Base-by-base conservation (phyloP, 1,140 invertebrate genomes). In the Microvelia longipes region DNA sequence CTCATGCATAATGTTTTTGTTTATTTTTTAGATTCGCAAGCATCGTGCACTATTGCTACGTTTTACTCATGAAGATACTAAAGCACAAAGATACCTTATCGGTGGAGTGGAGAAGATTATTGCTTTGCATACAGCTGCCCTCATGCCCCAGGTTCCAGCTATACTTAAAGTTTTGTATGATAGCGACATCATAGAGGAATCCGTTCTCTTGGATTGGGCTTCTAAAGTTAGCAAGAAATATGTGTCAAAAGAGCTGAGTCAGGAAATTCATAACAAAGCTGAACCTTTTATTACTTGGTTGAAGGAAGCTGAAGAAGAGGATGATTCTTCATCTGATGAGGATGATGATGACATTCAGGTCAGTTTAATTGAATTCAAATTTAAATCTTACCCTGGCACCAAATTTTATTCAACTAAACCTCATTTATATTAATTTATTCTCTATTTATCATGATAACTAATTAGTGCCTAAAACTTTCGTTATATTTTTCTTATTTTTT, bases 251-350 rank as follows among this genome's bases (percentile, higher is more conserved):
- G 92, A 97, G 76, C 79, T 98, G 68, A 89, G 90, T 68, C 87
- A 91, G 71, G 93, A 98, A 76, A 96, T 99, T 78, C 92, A 95
- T 73, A 87, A 89, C 61, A 90, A 93, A 76, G 95, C 94, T 65
- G 86, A 90, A 76, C 94, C 93, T 60, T 97, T 99, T 80, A 86
- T 99, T 13, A 94, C 90, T 75, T 99, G 97, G 97, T 85, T 99
- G 63, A 87, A 93, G 79, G 93, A 98, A 81, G 96, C 97, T 69
- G 94, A 98, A 76, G 94, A 96, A 79, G 94, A 97, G 78, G 89
- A 91, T 68, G 86, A 85, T 29, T 86, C 86, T 19, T 86, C 88
- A 28, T 85, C 84, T 2, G 85, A 87, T 26, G 88, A 89, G 67
- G 86, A 87, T 69, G 86, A 87, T 71, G 85, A 85, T 77, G 85